Base-by-base conservation (phyloP, 1,140 invertebrate genomes). In the Cyphomyrmex costatus region DNA sequence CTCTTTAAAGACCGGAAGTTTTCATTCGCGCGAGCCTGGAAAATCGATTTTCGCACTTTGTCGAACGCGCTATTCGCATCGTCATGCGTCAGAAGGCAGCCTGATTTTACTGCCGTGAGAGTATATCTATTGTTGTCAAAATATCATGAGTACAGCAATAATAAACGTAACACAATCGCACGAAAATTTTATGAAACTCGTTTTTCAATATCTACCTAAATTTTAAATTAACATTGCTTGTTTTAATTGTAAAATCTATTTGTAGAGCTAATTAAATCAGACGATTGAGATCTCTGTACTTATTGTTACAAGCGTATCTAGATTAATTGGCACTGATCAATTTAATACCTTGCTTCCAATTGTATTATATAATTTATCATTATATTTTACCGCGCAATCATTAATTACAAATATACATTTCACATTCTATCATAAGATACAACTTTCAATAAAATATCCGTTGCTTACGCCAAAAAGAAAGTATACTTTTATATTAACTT, bases 1-100 rank as follows among this genome's bases (percentile, higher is more conserved):
- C 91, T 93, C 93, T 93, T 94, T 94, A 93, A 92, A 93, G 89
- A 90, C 88, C 90, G 89, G 89, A 92, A 92, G 89, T 92, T 92
- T 88, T 91, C 91, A 90, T 90, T 84, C 86, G 90, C 58, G 79
- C 84, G 49, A 82, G 77, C 30, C 66, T 63, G 87, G 86, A 90
- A 91, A 93, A 93, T 93, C 92, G 92, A 94, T 93, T 94, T 91
- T 91, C 88, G 78, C 90, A 91, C 88, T 89, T 90, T 88, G 86
- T 90, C 91, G 77, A 78, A 84, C 70, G 27, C 70, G 19, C 53
- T 78, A 76, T 78, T 70, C 49, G 79, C 66, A 60, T n/a, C 66
- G 53, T 60, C 79, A 66, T 46, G 63, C 79, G 51, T 71, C 78
- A 58, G 53, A 30, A 80, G 14, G 30, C 16, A 70, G 14, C 14